Evolutionary conservation across 2,888 invertebrate species (phyloP).

Genomic region (Melinopterus prodromus): DNA sequence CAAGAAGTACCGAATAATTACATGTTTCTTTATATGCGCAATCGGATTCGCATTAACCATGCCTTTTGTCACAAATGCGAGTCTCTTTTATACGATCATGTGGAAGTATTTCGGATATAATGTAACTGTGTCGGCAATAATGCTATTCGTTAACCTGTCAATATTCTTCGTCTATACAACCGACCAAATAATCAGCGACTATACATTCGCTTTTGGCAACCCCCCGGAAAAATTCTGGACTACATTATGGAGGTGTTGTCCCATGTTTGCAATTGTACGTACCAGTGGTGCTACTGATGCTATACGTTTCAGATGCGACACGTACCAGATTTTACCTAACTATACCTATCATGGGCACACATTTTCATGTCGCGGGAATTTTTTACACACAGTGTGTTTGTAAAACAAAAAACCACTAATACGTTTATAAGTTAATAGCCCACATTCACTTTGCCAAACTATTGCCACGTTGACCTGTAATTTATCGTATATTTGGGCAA

Average conservation of each 20-base stretch:
- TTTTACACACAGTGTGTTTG: no score
- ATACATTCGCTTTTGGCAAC: slow-evolving; percentile 18
- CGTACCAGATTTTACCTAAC: no score
- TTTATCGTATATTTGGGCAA: no score
- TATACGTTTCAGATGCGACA: no score
- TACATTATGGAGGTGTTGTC: slow-evolving; percentile 21
- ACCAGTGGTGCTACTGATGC: no score
- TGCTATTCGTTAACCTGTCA: slow-evolving; percentile 18
- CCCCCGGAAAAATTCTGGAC: slow-evolving; percentile 23
- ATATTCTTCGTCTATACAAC: slow-evolving; percentile 25
- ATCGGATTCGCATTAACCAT: background rate
- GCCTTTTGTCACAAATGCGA: background rate
- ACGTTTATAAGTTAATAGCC: no score
- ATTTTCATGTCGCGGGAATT: no score
- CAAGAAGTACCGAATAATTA: background rate
- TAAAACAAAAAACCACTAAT: no score
- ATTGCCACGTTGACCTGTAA: no score
- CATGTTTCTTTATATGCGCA: background rate
- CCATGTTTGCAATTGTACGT: slow-evolving; percentile 23
- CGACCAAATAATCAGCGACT: slow-evolving; percentile 18
- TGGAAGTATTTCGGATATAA: slow-evolving; percentile 13
- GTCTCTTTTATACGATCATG: background rate
- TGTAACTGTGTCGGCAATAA: background rate
- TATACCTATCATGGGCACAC: no score
- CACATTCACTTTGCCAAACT: no score